Evolutionary conservation across 2,888 invertebrate species (phyloP).

Genomic region (Digitonthophagus gazella): DNA sequence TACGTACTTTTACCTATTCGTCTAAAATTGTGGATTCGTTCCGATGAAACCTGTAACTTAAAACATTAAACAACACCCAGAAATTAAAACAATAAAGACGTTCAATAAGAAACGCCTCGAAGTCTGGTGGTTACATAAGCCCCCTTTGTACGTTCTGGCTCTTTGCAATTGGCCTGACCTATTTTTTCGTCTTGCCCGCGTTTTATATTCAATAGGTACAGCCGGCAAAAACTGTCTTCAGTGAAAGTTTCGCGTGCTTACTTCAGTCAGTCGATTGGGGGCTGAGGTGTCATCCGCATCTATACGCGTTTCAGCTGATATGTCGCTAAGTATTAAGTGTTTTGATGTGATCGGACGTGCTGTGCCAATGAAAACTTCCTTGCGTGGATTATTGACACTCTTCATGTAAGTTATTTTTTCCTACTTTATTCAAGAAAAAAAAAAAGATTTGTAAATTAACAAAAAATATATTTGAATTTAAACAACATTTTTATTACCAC

Average conservation of each 20-base stretch:
- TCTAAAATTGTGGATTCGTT: too few relatives aligned
- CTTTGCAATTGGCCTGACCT: background rate
- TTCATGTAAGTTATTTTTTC: slow-evolving; percentile 2
- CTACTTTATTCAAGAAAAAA: slow-evolving; percentile 1
- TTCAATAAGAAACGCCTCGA: background rate
- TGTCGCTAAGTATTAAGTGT: slow-evolving; percentile 11
- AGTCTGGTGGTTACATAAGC: background rate
- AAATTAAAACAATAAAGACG: background rate
- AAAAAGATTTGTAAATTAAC: background rate
- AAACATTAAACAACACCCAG: background rate
- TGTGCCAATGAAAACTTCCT: slow-evolving; percentile 1
- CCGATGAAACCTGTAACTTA: too few relatives aligned
- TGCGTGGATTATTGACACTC: slow-evolving; percentile 5
- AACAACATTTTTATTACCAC: background rate
- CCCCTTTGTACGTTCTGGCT: background rate
- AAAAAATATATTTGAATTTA: background rate
- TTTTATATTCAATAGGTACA: background rate
- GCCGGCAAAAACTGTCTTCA: background rate
- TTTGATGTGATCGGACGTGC: slow-evolving; percentile 10
- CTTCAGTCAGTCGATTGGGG: background rate
- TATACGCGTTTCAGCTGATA: background rate
- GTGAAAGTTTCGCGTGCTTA: background rate
- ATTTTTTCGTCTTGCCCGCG: background rate
- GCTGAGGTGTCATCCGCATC: background rate
- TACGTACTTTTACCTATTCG: background rate